A percentile compares a stretch with the other conserved stretches of the same genome.
These are phyloP conservation scores for Anser brachyrhynchus DNA, from an alignment of 2,113 vertebrate species.

Conservation along the genomic window DNA sequence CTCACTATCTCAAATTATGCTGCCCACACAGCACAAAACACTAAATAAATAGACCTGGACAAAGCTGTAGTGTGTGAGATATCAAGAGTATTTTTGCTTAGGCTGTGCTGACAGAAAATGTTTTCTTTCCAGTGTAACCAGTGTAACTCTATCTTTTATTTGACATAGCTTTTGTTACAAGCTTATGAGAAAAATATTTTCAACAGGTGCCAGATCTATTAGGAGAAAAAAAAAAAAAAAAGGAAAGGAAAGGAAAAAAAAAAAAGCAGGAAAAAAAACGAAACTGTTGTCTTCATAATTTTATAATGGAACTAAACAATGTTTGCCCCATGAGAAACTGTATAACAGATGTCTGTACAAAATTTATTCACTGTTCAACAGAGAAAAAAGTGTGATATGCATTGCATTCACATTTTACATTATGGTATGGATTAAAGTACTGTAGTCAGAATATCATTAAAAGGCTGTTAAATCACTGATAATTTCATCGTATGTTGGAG, in stretches of 20 bases:
- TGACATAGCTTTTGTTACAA: constrained; percentile 2
- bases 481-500: constrained; percentile 49
- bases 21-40: neutral
- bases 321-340: neutral
- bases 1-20: neutral
- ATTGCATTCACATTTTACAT: constrained; percentile 33
- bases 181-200: constrained; percentile 34
- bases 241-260: neutral
- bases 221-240: neutral
- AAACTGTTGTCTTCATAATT: neutral
- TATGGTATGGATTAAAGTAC: constrained; percentile 53
- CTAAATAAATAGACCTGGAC: neutral
- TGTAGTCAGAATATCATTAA: constrained; percentile 43
- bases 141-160: constrained; percentile 2
- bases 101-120: neutral
- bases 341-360: neutral
- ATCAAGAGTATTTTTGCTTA: neutral
- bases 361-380: neutral
- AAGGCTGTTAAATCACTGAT: constrained; percentile 59
- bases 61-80: neutral
- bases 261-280: neutral
- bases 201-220: neutral
- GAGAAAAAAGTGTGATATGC: neutral
- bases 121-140: neutral
- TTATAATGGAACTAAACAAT: neutral